phyloP scores from a whole-genome alignment of 2,113 vertebrate species.

The Microcebus lehilahytsara region DNA sequence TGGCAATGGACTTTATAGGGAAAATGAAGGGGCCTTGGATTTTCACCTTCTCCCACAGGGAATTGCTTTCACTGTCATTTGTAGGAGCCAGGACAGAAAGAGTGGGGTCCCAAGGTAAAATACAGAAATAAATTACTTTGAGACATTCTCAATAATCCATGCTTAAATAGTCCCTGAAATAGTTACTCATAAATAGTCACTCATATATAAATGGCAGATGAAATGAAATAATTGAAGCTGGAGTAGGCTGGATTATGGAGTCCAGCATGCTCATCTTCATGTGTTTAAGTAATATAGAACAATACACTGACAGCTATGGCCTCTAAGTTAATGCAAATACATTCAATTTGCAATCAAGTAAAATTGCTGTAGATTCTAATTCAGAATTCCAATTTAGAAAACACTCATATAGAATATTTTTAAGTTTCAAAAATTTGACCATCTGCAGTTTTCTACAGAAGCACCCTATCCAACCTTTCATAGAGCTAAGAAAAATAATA shows the following conservation, averaged over 20 bases:
- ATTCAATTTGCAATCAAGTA: neutral
- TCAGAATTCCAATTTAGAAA: conserved; percentile 17
- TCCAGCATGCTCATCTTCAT: neutral
- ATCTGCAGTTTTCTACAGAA: conserved; percentile 16
- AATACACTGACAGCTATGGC: neutral
- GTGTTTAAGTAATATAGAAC: neutral
- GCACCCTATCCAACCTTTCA: neutral
- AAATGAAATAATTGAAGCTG: neutral
- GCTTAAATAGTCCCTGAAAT: conserved; percentile 4
- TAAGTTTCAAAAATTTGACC: conserved; percentile 1
- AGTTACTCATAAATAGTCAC: neutral
- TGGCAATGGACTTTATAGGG: neutral
- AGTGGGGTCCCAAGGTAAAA: neutral
- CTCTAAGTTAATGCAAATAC: neutral
- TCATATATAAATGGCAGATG: conserved; percentile 26
- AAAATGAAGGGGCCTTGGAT: neutral
- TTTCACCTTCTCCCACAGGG: neutral
- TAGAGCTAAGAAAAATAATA: conserved; percentile 28
- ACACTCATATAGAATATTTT: neutral
- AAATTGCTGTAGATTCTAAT: neutral
- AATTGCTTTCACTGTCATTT: conserved; percentile 22
- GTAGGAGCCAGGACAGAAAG: neutral
- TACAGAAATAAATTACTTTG: conserved; percentile 40
- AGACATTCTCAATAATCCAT: conserved; percentile 26
- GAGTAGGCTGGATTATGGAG: neutral